These are phyloP conservation scores for Furnarius figulus DNA, from an alignment of 2,113 vertebrate species.

Conservation along the genomic window DNA sequence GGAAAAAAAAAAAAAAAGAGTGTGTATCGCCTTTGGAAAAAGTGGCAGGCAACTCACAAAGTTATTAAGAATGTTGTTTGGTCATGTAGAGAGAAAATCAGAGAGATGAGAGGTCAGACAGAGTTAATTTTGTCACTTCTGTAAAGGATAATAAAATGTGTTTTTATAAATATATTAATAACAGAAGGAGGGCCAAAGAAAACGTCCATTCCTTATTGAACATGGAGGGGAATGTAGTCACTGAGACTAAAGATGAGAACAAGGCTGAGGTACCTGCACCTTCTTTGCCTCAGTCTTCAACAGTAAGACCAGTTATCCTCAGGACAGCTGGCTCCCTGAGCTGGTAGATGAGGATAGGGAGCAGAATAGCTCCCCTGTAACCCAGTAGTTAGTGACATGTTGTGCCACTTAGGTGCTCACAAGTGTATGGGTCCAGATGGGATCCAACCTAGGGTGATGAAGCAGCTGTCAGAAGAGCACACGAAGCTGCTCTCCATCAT, in stretches of 20 bases:
- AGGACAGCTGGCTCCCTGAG: background rate
- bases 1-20: background rate
- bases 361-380: background rate
- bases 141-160: background rate
- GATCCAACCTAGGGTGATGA: background rate
- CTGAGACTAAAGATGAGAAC: background rate
- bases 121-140: background rate
- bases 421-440: background rate
- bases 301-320: background rate
- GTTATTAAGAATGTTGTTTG: background rate
- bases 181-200: background rate
- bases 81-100: background rate
- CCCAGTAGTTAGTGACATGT: background rate
- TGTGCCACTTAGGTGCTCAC: background rate
- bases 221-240: background rate
- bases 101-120: background rate
- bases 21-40: background rate
- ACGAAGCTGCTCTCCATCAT: rapidly evolving
- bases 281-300: background rate
- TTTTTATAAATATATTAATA: background rate
- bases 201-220: background rate
- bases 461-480: background rate
- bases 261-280: background rate
- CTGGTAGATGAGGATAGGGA: background rate
- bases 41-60: background rate